These are phyloP conservation scores for Discoglossus pictus DNA, from an alignment of 2,797 vertebrate genomes.

Conservation along the genomic window DNA sequence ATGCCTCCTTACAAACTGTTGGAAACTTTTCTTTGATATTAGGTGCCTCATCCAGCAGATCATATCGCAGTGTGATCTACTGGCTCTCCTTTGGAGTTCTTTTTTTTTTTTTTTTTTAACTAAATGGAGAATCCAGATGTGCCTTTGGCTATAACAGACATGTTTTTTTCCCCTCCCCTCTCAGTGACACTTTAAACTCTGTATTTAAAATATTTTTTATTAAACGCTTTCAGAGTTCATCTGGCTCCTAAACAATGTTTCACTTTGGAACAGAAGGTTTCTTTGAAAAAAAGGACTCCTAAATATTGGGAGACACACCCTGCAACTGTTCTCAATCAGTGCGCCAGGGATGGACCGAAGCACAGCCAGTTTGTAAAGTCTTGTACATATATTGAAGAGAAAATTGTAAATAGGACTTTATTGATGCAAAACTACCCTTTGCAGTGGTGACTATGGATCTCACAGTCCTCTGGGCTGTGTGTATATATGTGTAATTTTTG, in stretches of 20 bases:
- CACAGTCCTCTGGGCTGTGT: conserved; percentile 56
- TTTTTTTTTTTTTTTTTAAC: conserved; percentile 22
- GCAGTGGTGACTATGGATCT: conserved; percentile 43
- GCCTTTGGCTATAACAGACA: conserved; percentile 45
- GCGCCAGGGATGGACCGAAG: neutral
- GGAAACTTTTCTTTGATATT: conserved; percentile 32
- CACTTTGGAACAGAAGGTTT: conserved; percentile 8
- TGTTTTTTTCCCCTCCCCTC: neutral
- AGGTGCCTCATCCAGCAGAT: conserved; percentile 43
- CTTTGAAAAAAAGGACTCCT: conserved; percentile 16
- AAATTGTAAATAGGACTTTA: conserved; percentile 16
- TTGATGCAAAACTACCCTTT: conserved; percentile 30
- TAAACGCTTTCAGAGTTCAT: conserved; percentile 20
- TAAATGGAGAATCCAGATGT: conserved; percentile 43
- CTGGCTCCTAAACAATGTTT: conserved; percentile 31
- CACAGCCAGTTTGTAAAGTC: conserved; percentile 51
- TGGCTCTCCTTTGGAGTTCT: conserved; percentile 37
- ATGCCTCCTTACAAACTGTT: conserved; percentile 24
- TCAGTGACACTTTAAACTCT: neutral
- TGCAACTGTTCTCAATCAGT: neutral
- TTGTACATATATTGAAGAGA: conserved; percentile 60
- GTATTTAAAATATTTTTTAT: conserved; percentile 17
- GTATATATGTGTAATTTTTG: conserved; percentile 66
- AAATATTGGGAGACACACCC: neutral
- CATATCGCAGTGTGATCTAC: conserved; percentile 28